phyloP scores from a whole-genome alignment of 2,797 vertebrate species.

The Bovichtus variegatus region DNA sequence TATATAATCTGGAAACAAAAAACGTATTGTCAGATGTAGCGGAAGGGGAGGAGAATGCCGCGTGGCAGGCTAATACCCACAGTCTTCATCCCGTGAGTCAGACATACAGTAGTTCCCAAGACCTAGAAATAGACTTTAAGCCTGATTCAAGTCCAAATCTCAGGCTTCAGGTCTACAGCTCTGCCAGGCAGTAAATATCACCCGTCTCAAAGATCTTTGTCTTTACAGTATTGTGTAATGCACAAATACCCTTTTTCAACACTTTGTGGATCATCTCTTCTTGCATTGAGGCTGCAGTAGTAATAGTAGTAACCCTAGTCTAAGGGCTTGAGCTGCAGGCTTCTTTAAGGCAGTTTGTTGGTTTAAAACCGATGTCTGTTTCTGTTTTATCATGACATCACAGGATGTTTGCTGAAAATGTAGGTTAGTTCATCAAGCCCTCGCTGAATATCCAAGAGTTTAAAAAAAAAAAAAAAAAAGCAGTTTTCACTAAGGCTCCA shows the following conservation, averaged over 20 bases:
- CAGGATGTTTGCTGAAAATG: constrained; percentile 26
- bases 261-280: too few species aligned
- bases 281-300: background rate
- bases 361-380: constrained; percentile 2
- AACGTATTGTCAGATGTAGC: background rate
- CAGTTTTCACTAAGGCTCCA: constrained; percentile 32
- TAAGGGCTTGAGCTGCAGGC: background rate
- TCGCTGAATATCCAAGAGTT: constrained; percentile 31
- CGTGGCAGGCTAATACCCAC: too few species aligned
- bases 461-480: constrained; percentile 31
- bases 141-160: background rate
- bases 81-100: too few species aligned
- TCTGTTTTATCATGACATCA: constrained; percentile 8
- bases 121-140: background rate
- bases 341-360: background rate
- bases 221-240: background rate
- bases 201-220: background rate
- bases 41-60: too few species aligned
- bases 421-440: constrained; percentile 21
- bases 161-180: background rate
- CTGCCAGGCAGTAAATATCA: background rate
- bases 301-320: background rate
- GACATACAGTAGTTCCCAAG: too few species aligned
- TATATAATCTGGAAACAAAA: constrained; percentile 24
- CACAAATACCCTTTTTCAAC: background rate